Evolutionary conservation across 1,140 invertebrate genomes (phyloP).

Genomic region (Pogonognathellus flavescens): DNA sequence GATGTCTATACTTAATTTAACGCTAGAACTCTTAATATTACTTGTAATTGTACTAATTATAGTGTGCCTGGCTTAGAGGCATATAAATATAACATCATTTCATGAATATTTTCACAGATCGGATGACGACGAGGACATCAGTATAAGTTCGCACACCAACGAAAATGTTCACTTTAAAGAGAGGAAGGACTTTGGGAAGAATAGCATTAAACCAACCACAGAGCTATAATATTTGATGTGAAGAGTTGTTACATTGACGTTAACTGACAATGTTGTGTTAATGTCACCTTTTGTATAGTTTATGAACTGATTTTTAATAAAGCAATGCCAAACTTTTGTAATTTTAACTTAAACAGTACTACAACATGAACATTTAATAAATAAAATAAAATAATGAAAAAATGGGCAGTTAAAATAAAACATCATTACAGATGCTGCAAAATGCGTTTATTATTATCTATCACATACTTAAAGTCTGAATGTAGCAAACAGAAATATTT

Average conservation of each 20-base stretch:
- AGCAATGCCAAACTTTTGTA: conserved; percentile 33
- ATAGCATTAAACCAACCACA: conserved; percentile 57
- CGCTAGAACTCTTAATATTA: not conserved
- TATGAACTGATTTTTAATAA: conserved; percentile 49
- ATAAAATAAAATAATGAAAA: no score
- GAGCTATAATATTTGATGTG: conserved; percentile 44
- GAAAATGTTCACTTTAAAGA: conserved; percentile 87
- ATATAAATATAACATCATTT: not conserved
- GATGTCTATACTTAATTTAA: conserved; percentile 22
- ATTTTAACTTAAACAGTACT: no score
- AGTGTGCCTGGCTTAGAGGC: not conserved
- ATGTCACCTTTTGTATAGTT: conserved; percentile 37
- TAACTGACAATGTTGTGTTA: not conserved
- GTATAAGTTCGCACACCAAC: conserved; percentile 78
- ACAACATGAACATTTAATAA: no score
- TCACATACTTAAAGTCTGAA: no score
- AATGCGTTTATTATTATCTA: no score
- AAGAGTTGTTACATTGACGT: conserved; percentile 26
- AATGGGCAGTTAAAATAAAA: no score
- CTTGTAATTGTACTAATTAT: not conserved
- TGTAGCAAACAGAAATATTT: no score
- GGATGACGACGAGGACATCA: conserved; percentile 74
- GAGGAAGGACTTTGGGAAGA: conserved; percentile 79
- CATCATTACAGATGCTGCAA: no score
- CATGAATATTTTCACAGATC: conserved; percentile 72